phyloP scores from a whole-genome alignment of 2,888 invertebrate species.

The Gortyna flavago region DNA sequence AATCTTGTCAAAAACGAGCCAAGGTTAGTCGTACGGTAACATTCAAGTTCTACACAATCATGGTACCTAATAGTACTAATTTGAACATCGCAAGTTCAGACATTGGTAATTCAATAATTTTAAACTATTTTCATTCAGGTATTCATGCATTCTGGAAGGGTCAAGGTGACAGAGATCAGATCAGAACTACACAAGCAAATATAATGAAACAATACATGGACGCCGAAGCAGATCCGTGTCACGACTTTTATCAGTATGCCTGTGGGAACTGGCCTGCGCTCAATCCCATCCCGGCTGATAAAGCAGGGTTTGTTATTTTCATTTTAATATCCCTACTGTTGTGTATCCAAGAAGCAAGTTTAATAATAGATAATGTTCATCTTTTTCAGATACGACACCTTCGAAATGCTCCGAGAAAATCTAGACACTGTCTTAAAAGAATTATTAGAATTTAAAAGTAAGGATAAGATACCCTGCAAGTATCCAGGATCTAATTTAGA shows the following conservation, averaged over 20 bases:
- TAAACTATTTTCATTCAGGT: conserved; percentile 72
- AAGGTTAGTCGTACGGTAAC: conserved; percentile 52
- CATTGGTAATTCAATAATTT: no score
- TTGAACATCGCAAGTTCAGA: background rate
- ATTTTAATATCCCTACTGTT: background rate
- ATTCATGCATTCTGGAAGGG: conserved; percentile 91
- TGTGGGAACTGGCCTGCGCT: conserved; percentile 96
- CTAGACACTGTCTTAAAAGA: conserved; percentile 92
- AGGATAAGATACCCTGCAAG: conserved; percentile 73
- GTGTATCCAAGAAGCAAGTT: background rate
- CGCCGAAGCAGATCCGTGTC: conserved; percentile 92
- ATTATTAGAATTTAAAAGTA: conserved; percentile 90
- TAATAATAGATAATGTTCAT: background rate
- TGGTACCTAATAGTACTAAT: conserved; percentile 6
- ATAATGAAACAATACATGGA: conserved; percentile 95
- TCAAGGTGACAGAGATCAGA: conserved; percentile 89
- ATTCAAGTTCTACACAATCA: conserved; percentile 10
- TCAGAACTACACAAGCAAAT: conserved; percentile 91
- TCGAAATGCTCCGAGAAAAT: conserved; percentile 96
- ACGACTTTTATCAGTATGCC: conserved; percentile 95
- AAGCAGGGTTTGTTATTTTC: conserved; percentile 90
- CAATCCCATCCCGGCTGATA: conserved; percentile 96
- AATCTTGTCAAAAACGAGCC: conserved; percentile 52
- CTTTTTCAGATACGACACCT: conserved; percentile 93
- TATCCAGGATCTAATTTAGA: conserved; percentile 84